Conservation (phyloP, 2,888 invertebrate species). For the Agonopterix subpropinquella region DNA sequence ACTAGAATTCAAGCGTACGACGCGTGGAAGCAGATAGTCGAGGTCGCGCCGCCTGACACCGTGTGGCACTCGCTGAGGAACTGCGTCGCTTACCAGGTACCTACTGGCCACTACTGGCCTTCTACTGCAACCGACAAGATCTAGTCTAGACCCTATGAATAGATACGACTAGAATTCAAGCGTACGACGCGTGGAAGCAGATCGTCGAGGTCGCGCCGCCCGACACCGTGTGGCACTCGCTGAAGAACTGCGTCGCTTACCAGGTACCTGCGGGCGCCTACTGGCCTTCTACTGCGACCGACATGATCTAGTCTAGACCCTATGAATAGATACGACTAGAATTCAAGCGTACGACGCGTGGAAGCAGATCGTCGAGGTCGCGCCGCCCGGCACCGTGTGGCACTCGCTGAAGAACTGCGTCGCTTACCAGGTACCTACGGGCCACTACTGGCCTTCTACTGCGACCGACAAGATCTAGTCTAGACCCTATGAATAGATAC, state of each 20-base stretch:
- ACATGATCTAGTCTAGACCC: no score
- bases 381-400: constrained; percentile 51
- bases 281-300: no score
- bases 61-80: constrained; percentile 62
- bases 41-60: constrained; percentile 40
- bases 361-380: constrained; percentile 39
- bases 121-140: no score
- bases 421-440: constrained; percentile 47
- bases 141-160: no score
- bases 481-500: no score
- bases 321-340: no score
- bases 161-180: no score
- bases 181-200: constrained; percentile 49
- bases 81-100: constrained; percentile 62
- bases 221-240: constrained; percentile 56
- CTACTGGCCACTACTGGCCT: no score
- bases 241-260: constrained; percentile 59
- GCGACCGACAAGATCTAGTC: no score
- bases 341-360: constrained; percentile 54
- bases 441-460: no score
- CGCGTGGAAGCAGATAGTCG: constrained; percentile 48
- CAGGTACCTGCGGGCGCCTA: constrained; percentile 39
- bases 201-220: constrained; percentile 42
- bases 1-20: no score
- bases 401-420: constrained; percentile 62